These are phyloP conservation scores for Progne subis DNA, from an alignment of 2,113 vertebrate species.

Conservation along the genomic window DNA sequence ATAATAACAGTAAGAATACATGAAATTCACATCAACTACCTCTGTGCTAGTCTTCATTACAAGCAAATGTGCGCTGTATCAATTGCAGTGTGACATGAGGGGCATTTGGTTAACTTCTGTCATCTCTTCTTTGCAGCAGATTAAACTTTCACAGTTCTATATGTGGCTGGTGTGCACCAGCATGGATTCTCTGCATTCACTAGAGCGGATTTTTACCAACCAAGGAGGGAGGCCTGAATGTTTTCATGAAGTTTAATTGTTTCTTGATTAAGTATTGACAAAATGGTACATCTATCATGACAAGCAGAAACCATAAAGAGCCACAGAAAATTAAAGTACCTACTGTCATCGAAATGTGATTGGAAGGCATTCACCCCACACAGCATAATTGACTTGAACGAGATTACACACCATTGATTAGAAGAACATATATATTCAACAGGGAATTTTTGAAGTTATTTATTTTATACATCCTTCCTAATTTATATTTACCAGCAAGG, in stretches of 20 bases:
- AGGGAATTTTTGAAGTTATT: slow-evolving; percentile 2
- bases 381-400: slow-evolving; percentile 47
- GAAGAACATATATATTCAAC: slow-evolving; percentile 12
- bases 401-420: slow-evolving; percentile 66
- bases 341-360: slow-evolving; percentile 17
- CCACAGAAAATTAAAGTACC: slow-evolving; percentile 70
- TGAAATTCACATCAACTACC: neutral
- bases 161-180: neutral
- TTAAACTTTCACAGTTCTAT: neutral
- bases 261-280: slow-evolving; percentile 77
- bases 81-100: neutral
- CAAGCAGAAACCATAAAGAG: slow-evolving; percentile 61
- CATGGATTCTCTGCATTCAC: neutral
- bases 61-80: neutral
- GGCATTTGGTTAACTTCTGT: neutral
- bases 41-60: neutral
- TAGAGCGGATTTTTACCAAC: neutral
- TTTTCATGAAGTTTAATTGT: slow-evolving; percentile 72
- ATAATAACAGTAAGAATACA: neutral
- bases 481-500: slow-evolving; percentile 31
- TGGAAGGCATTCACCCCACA: slow-evolving; percentile 43
- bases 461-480: slow-evolving; percentile 2
- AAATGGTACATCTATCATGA: slow-evolving; percentile 50
- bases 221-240: neutral
- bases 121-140: slow-evolving; percentile 2